A percentile compares a stretch with the other conserved stretches of the same genome.
phyloP scores from a whole-genome alignment of 2,113 vertebrate species.

The Alectura lathami region DNA sequence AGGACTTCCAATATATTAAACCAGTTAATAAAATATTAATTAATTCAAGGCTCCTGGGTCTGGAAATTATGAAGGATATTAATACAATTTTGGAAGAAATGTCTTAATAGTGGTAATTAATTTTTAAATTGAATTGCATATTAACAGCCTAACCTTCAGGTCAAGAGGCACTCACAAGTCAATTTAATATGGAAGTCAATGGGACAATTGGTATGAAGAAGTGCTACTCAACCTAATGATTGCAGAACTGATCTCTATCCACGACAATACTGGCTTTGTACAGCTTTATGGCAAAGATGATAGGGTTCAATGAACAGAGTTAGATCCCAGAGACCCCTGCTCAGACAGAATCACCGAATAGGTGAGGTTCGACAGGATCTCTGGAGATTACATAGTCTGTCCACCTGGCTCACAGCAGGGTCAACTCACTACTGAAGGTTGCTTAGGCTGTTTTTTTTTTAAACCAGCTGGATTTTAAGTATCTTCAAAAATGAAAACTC shows the following conservation, averaged over 20 bases:
- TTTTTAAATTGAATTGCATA: conserved; percentile 40
- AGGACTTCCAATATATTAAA: background rate
- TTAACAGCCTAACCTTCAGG: conserved; percentile 20
- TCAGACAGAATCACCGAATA: background rate
- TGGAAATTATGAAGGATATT: conserved; percentile 21
- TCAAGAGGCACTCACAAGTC: conserved; percentile 43
- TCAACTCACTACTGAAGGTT: background rate
- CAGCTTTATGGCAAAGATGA: background rate
- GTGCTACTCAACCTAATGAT: background rate
- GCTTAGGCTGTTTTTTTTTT: background rate
- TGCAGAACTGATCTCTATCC: background rate
- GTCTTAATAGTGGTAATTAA: conserved; percentile 45
- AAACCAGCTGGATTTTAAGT: accelerated
- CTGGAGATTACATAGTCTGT: background rate
- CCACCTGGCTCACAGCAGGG: background rate
- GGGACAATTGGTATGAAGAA: background rate
- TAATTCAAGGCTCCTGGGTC: background rate
- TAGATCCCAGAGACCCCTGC: background rate
- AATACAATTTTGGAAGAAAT: conserved; percentile 23
- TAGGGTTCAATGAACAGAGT: background rate
- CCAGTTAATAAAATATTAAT: conserved; percentile 24
- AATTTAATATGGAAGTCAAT: conserved; percentile 43
- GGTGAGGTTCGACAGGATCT: background rate
- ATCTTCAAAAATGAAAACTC: background rate
- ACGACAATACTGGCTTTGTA: background rate